Conservation (phyloP, 2,888 invertebrate genomes). For the Homarus gammarus region DNA sequence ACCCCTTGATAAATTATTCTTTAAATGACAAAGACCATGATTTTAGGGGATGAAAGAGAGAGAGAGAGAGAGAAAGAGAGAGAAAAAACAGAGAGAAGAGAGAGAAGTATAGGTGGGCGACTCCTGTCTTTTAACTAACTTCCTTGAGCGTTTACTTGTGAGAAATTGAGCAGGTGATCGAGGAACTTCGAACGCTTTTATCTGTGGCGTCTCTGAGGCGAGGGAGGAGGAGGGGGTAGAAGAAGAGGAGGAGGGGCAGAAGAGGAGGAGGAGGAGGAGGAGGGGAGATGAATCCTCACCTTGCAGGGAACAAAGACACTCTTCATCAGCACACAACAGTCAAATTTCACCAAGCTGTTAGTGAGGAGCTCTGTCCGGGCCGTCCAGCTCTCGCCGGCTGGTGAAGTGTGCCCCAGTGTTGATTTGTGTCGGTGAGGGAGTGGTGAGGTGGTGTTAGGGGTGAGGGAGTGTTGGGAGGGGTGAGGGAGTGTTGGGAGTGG, state of each 20-base stretch:
- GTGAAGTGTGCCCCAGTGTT: constrained; percentile 23
- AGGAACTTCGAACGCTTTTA: constrained; percentile 13
- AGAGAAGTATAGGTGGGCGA: too few species aligned
- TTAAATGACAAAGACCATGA: neutral
- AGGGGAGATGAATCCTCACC: constrained; percentile 43
- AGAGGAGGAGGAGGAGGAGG: neutral
- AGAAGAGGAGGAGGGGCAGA: neutral
- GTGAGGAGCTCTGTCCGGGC: constrained; percentile 2
- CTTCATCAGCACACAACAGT: constrained; percentile 51
- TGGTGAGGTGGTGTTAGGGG: constrained; percentile 10
- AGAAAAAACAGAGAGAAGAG: too few species aligned
- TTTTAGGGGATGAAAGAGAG: neutral
- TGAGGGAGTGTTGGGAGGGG: constrained; percentile 33
- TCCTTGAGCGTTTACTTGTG: constrained; percentile 43
- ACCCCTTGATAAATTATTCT: constrained; percentile 28
- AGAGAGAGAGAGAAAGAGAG: too few species aligned
- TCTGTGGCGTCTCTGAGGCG: neutral
- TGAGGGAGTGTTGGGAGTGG: neutral
- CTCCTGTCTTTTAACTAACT: neutral
- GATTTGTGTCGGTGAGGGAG: neutral
- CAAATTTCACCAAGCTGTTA: constrained; percentile 41
- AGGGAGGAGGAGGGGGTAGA: neutral
- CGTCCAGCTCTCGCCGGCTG: constrained; percentile 13
- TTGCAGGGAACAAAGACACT: constrained; percentile 61
- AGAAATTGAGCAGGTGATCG: constrained; percentile 35